Conservation (phyloP, 2,113 vertebrate genomes). For the Atlantisia rogersi region DNA sequence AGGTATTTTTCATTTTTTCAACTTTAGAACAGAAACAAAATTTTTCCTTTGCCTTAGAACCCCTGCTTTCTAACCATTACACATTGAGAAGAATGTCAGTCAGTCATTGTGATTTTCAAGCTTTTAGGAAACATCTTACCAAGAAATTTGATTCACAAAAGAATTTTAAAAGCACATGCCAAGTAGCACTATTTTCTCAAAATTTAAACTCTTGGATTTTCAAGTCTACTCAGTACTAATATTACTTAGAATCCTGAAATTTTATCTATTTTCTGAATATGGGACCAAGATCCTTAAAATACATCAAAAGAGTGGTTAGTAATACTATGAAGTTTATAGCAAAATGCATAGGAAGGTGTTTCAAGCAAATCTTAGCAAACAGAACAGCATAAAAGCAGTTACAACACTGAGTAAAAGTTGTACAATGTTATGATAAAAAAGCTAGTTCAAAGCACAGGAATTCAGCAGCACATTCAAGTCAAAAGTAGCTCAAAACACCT, state of each 20-base stretch:
- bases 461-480: neutral
- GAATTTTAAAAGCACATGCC: neutral
- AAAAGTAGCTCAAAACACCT: neutral
- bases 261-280: neutral
- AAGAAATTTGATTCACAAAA: neutral
- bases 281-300: neutral
- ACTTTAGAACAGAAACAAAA: neutral
- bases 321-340: neutral
- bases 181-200: neutral
- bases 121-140: neutral
- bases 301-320: neutral
- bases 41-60: neutral
- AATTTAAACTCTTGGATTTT: neutral
- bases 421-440: neutral
- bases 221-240: neutral
- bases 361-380: neutral
- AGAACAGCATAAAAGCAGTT: neutral
- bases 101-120: neutral
- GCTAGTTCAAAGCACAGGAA: neutral
- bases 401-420: neutral
- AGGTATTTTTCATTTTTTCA: neutral
- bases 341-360: neutral
- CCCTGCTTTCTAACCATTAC: neutral
- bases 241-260: neutral
- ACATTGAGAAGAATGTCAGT: neutral